Evolutionary conservation across 2,888 invertebrate species (phyloP).

Genomic region (Agonopterix heracliana): DNA sequence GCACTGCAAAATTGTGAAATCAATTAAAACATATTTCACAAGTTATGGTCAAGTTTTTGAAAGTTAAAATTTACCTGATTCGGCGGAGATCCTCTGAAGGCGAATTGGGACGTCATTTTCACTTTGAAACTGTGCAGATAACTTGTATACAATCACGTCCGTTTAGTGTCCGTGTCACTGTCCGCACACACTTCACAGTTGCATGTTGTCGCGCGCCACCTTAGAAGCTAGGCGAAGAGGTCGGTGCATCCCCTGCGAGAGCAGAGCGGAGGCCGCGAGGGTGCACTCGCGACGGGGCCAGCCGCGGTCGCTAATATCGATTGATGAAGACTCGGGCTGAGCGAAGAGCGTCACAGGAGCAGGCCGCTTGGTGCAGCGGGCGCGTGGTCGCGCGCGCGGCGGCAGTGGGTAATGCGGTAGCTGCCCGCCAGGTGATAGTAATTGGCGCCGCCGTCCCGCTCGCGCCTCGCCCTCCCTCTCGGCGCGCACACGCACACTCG

Average conservation of each 20-base stretch:
- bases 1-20: constrained; percentile 30
- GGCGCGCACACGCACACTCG: constrained; percentile 62
- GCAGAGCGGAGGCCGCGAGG: constrained; percentile 24
- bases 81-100: constrained; percentile 72
- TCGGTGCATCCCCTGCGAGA: constrained; percentile 30
- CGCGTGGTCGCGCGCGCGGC: constrained; percentile 78
- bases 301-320: constrained; percentile 53
- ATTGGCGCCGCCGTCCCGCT: constrained; percentile 76
- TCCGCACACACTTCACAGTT: constrained; percentile 70
- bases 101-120: constrained; percentile 73
- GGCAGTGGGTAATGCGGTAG: constrained; percentile 79
- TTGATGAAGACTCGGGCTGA: constrained; percentile 46
- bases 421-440: constrained; percentile 78
- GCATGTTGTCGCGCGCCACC: constrained; percentile 50
- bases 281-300: constrained; percentile 45
- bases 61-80: constrained; percentile 55
- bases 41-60: constrained; percentile 1
- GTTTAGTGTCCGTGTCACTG: constrained; percentile 52
- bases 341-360: constrained; percentile 44
- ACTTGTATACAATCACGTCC: constrained; percentile 48
- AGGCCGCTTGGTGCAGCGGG: constrained; percentile 70
- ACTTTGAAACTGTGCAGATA: constrained; percentile 42
- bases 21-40: constrained; percentile 9
- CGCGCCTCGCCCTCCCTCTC: constrained; percentile 65
- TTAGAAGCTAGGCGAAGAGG: constrained; percentile 25